Percentiles rank a stretch among this genome's conserved stretches.
These are phyloP conservation scores for Alcis repandata DNA, from an alignment of 2,888 invertebrate genomes.

Conservation along the genomic window DNA sequence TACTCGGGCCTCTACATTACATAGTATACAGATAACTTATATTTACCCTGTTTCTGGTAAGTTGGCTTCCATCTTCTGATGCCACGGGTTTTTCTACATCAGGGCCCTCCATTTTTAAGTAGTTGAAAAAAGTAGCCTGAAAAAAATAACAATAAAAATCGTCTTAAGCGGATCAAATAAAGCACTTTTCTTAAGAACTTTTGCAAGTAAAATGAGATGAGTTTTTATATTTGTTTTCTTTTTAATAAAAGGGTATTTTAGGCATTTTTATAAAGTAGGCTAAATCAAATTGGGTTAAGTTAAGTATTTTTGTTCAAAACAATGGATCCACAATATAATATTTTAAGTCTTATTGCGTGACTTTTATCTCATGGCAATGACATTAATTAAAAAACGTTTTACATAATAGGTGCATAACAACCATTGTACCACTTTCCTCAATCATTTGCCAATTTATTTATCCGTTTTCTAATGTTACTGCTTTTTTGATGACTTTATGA, in stretches of 20 bases:
- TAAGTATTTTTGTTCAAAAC: no score
- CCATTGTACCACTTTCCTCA: no score
- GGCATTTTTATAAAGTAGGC: not conserved
- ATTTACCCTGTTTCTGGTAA: constrained; percentile 75
- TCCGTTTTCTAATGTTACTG: no score
- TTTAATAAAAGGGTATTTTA: not conserved
- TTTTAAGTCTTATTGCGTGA: no score
- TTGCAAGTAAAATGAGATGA: not conserved
- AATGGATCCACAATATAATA: no score
- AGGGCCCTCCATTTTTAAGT: constrained; percentile 69
- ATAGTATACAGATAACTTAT: not conserved
- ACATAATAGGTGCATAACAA: no score
- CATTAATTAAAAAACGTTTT: no score
- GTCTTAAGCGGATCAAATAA: not conserved
- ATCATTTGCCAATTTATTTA: no score
- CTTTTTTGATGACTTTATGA: no score
- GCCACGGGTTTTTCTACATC: constrained; percentile 65
- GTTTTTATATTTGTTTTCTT: not conserved
- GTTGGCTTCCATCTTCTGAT: constrained; percentile 67
- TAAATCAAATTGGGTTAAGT: no score
- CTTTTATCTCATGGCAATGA: no score
- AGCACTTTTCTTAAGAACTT: not conserved
- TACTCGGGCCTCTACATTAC: constrained; percentile 4
- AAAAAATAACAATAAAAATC: constrained; percentile 7
- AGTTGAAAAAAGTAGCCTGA: constrained; percentile 38